phyloP scores from a whole-genome alignment of 2,797 vertebrate genomes.

The Anguilla marmorata region DNA sequence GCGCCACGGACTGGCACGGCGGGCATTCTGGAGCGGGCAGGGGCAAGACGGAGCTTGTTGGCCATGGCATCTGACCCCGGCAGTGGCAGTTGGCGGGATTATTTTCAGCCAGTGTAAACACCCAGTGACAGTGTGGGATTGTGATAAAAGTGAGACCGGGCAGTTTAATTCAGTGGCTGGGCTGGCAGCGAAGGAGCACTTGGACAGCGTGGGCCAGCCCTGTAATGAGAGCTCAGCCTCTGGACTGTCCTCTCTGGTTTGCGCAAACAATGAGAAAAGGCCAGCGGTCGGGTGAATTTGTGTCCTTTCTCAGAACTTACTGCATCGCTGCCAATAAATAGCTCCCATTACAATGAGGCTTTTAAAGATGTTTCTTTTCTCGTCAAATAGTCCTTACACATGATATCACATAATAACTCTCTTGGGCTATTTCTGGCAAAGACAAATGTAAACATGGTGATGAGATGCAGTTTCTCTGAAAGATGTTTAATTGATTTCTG shows the following conservation, averaged over 20 bases:
- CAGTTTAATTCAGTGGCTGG: conserved; percentile 39
- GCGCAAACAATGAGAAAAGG: conserved; percentile 42
- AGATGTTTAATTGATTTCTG: conserved; percentile 9
- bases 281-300: conserved; percentile 23
- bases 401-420: background rate
- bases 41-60: conserved; percentile 52
- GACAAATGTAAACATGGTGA: background rate
- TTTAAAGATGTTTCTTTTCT: conserved; percentile 7
- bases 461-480: background rate
- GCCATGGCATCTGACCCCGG: conserved; percentile 52
- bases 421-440: conserved; percentile 6
- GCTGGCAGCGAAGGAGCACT: conserved; percentile 25
- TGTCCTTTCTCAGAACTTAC: conserved; percentile 32
- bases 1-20: conserved; percentile 48
- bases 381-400: background rate
- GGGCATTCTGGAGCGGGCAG: conserved; percentile 44
- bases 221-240: conserved; percentile 50
- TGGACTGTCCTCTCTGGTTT: conserved; percentile 45
- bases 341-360: background rate
- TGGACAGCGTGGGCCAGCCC: conserved; percentile 40
- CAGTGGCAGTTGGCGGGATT: conserved; percentile 55
- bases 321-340: background rate
- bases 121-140: conserved; percentile 56
- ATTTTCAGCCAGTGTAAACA: conserved; percentile 48
- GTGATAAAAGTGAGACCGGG: conserved; percentile 52